Conservation (phyloP, 2,797 vertebrate genomes). For the Mionectes olivaceus region DNA sequence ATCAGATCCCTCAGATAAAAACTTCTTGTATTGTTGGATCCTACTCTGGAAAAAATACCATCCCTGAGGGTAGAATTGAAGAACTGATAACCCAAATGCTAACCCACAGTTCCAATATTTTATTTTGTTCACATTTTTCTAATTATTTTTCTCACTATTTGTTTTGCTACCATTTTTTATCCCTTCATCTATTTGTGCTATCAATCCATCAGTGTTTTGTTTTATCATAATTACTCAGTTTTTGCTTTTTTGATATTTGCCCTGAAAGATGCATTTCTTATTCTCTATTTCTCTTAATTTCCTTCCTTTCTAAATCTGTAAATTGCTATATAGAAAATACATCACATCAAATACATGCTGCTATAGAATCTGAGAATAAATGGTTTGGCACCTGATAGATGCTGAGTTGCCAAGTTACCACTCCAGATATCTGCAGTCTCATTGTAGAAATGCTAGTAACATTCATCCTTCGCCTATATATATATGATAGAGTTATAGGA, state of each 20-base stretch:
- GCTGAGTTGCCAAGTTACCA: neutral
- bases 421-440: constrained; percentile 13
- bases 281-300: constrained; percentile 12
- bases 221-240: constrained; percentile 5
- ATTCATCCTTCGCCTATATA: neutral
- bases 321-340: neutral
- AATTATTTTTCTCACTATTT: neutral
- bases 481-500: neutral
- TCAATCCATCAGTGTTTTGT: neutral
- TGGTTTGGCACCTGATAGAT: constrained; percentile 2
- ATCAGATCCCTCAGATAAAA: neutral
- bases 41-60: neutral
- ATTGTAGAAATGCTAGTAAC: neutral
- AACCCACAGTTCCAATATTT: neutral
- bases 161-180: neutral
- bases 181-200: neutral
- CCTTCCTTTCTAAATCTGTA: constrained; percentile 36
- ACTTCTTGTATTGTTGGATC: accelerated
- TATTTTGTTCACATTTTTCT: neutral
- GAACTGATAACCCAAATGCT: neutral
- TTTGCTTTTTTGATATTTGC: neutral
- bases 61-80: neutral
- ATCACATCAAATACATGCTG: neutral
- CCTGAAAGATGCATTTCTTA: neutral
- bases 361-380: constrained; percentile 11